Percentiles rank a stretch among this genome's conserved stretches.
phyloP scores from a whole-genome alignment of 1,140 invertebrate species.

The Bacillus rossius region DNA sequence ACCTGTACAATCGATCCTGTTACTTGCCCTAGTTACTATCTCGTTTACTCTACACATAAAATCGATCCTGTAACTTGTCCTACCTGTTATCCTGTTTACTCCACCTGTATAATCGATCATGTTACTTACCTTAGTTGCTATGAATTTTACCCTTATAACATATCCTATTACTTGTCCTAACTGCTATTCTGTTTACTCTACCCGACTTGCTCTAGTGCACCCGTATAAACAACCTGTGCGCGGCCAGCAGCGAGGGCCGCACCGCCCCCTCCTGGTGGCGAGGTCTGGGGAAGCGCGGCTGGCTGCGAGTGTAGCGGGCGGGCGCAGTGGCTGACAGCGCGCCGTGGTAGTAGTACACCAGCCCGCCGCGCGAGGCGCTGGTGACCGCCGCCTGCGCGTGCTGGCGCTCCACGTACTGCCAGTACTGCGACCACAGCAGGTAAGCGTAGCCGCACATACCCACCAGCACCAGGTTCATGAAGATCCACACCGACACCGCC shows the following conservation, averaged over 20 bases:
- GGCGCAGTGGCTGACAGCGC: not conserved
- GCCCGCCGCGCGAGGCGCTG: not conserved
- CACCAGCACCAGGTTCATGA: conserved; percentile 61
- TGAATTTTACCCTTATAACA: no score
- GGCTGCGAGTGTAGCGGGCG: not conserved
- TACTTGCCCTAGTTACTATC: no score
- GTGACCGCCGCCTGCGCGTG: conserved; percentile 24
- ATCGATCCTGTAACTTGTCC: no score
- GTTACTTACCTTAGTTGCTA: no score
- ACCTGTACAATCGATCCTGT: no score
- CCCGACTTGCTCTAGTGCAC: conserved; percentile 43
- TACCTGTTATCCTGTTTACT: no score
- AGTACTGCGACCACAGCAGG: conserved; percentile 63
- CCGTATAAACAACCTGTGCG: conserved; percentile 42
- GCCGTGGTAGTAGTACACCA: not conserved
- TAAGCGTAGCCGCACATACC: conserved; percentile 66
- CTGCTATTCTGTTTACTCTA: conserved; percentile 40
- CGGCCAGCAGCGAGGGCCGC: conserved; percentile 34
- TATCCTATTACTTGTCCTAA: no score
- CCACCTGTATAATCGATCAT: no score
- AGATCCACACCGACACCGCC: conserved; percentile 60
- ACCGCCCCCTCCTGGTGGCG: not conserved
- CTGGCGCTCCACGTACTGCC: conserved; percentile 52
- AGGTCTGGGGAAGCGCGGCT: not conserved
- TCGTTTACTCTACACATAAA: no score